Evolutionary conservation across 2,113 vertebrate genomes (phyloP).

Genomic region (Harpagus bidentatus): DNA sequence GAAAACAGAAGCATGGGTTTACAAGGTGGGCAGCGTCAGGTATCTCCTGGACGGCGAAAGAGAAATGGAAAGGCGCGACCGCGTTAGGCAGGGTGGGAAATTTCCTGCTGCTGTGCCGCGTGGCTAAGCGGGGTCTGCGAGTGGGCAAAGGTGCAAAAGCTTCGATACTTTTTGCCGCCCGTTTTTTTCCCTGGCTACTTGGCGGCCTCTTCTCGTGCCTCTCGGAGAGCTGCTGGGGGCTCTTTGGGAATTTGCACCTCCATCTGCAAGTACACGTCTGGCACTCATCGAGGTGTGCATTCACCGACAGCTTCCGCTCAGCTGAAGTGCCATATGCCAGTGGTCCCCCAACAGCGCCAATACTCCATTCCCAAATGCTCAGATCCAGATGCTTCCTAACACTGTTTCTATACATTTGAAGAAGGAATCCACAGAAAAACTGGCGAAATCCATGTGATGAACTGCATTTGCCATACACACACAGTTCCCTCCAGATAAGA

Average conservation of each 20-base stretch:
- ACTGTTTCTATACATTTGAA: not conserved
- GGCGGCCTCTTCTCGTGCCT: not conserved
- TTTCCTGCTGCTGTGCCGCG: not conserved
- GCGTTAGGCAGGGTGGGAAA: not conserved
- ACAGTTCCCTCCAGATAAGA: not conserved
- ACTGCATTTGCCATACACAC: not conserved
- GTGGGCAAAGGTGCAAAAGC: not conserved
- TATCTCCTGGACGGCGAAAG: not conserved
- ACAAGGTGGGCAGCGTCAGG: rapidly evolving
- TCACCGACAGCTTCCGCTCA: not conserved
- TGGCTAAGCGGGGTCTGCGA: not conserved
- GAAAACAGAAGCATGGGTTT: rapidly evolving
- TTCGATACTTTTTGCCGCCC: not conserved
- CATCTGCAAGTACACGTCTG: not conserved
- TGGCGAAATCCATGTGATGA: not conserved
- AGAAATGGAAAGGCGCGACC: not conserved
- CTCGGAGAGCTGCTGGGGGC: not conserved
- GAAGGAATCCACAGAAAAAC: not conserved
- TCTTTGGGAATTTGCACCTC: not conserved
- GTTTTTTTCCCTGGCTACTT: not conserved
- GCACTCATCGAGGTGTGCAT: rapidly evolving
- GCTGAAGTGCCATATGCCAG: not conserved
- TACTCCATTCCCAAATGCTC: not conserved
- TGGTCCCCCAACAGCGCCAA: not conserved
- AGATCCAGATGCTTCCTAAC: not conserved